Conservation (phyloP, 2,888 invertebrate genomes). For the Fragum sueziense region DNA sequence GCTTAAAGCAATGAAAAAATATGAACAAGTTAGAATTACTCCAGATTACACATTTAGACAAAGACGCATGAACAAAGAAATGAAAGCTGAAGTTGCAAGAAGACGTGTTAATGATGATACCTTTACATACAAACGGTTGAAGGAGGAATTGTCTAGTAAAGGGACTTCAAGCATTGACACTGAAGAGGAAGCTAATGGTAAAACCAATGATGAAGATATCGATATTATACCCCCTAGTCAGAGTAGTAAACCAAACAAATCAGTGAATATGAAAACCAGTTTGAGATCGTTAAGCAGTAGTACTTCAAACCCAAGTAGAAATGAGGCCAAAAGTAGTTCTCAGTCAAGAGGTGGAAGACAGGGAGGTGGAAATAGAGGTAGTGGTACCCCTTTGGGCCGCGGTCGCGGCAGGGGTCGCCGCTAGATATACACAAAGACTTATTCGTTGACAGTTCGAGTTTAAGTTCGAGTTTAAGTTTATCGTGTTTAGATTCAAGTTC, state of each 20-base stretch:
- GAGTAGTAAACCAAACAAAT: too few relatives aligned
- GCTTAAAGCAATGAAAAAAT: not conserved
- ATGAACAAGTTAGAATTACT: not conserved
- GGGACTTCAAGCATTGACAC: too few relatives aligned
- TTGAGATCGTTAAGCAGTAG: not conserved
- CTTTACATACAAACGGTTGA: not conserved
- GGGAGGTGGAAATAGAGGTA: not conserved
- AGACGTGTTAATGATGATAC: not conserved
- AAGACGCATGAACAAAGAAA: not conserved
- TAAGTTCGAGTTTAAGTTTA: not conserved
- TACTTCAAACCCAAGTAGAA: not conserved
- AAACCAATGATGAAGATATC: not conserved
- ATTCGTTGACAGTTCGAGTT: not conserved
- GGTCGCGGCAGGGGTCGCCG: not conserved
- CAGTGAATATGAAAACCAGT: not conserved
- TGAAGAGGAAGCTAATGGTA: not conserved
- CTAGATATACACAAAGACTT: not conserved
- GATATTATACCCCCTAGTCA: not conserved
- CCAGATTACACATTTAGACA: not conserved
- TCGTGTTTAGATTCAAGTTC: not conserved
- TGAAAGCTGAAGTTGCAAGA: not conserved
- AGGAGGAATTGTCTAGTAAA: not conserved
- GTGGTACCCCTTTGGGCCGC: too few relatives aligned
- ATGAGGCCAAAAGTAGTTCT: not conserved
- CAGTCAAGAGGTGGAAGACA: not conserved